phyloP scores from a whole-genome alignment of 64 coral and sea anemone genomes.

The Actinia equina region DNA sequence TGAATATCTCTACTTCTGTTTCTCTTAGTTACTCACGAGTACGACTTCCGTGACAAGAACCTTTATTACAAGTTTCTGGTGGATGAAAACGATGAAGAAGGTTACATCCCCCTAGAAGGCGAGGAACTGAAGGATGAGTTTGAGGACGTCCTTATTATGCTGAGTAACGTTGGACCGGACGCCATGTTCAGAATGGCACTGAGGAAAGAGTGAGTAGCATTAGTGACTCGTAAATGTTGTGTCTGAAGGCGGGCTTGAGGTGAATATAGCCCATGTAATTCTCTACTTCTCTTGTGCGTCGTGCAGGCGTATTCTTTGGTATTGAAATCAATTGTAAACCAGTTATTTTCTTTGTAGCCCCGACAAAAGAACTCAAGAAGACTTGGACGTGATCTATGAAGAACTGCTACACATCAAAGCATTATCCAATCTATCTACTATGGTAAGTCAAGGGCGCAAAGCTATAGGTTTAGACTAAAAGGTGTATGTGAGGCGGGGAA shows the following conservation, averaged over 20 bases:
- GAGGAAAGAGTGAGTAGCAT: conserved; percentile 54
- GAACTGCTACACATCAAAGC: conserved; percentile 68
- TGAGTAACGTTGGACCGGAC: conserved; percentile 68
- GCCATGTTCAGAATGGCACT: conserved; percentile 79
- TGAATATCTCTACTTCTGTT: not conserved
- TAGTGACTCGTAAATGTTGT: not conserved
- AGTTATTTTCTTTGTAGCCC: conserved; percentile 13
- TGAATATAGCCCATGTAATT: no score
- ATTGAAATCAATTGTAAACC: not conserved
- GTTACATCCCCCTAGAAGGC: not conserved
- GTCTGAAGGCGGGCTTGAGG: no score
- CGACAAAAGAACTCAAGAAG: conserved; percentile 45
- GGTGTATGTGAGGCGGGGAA: not conserved
- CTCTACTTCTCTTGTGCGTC: not conserved
- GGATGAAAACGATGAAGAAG: conserved; percentile 23
- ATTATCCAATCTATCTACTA: conserved; percentile 56
- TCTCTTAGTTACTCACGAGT: conserved; percentile 44
- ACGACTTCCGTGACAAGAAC: conserved; percentile 65
- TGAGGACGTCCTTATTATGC: conserved; percentile 51
- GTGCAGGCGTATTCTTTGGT: not conserved
- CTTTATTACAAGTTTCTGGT: conserved; percentile 61
- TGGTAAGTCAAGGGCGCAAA: conserved; percentile 17
- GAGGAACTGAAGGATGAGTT: conserved; percentile 61
- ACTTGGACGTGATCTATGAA: conserved; percentile 76
- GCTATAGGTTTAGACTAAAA: not conserved